Base-by-base conservation (phyloP, 2,888 invertebrate genomes). In the Thelaira solivaga region DNA sequence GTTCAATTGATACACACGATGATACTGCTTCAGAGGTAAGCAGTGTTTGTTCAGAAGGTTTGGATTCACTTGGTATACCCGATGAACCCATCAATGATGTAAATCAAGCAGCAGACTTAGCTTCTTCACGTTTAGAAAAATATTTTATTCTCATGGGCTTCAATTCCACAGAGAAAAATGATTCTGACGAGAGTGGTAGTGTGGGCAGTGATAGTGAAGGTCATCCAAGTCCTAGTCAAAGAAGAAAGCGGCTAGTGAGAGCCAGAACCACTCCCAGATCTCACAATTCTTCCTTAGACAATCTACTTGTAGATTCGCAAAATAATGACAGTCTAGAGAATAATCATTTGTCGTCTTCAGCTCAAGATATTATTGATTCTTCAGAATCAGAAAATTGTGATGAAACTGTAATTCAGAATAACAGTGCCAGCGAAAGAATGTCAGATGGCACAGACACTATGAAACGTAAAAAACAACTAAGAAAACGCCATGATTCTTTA, bases 151-250 rank as follows among this genome's bases (percentile, higher is more conserved):
- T 96, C 84, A 94, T 95, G 92, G 95, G 95, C 1, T 95, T 95
- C 83, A 93, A 92, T 82, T 92, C 93, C 55, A 72, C 39, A 13
- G 94, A 94, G 83, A 91, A 94, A 74, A 91, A 94, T 36, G 94
- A 95, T 84, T 85, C 84, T 2, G 93, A 93, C 82, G 96, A 95
- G 1, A 94, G 94, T 26, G 94, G 94, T 1, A 96, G 96, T 84
- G 96, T 96, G 0, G 96, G 96, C 5, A 96, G 96, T 89, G 96
- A 96, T 84, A 96, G 96, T 85, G 96, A 96, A 86, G 96, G 96
- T 1, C 92, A 93, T 82, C 96, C 95, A 3, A 96, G 96, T 88
- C 96, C 96, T 0, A 96, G 96, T 85, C 96, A 96, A 86, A 90
- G 96, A 7, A 91, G 95, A 74, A 96, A 96, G 85, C 91, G 94